These are phyloP conservation scores for Drosophila barbarae DNA, from an alignment of 2,888 invertebrate genomes.

Conservation along the genomic window DNA sequence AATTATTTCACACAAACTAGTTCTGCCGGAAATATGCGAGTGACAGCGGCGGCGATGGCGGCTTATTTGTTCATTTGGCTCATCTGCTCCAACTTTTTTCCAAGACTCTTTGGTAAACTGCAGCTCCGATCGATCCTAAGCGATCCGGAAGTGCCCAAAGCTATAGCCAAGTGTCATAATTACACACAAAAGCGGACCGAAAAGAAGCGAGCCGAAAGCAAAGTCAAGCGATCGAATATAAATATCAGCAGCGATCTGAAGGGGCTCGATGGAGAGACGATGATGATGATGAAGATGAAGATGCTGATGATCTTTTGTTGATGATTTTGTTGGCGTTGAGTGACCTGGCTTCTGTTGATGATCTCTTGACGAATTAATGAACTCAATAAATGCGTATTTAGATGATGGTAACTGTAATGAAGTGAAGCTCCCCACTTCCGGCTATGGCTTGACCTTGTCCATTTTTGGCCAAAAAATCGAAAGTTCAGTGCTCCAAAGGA, in stretches of 20 bases:
- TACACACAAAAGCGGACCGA: constrained; percentile 51
- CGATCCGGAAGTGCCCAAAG: constrained; percentile 57
- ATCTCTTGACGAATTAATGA: constrained; percentile 66
- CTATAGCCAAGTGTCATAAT: constrained; percentile 63
- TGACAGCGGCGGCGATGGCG: constrained; percentile 22
- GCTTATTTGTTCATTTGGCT: constrained; percentile 28
- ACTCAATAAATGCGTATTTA: constrained; percentile 48
- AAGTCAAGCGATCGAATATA: constrained; percentile 29
- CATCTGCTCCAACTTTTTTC: constrained; percentile 9
- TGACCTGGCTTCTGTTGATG: constrained; percentile 62
- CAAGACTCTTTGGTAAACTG: constrained; percentile 11
- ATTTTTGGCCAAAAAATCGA: constrained; percentile 34
- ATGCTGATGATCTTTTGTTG: constrained; percentile 13
- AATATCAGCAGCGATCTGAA: constrained; percentile 23
- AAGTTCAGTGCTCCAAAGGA: constrained; percentile 54
- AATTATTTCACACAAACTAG: constrained; percentile 46
- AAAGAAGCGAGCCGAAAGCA: constrained; percentile 32
- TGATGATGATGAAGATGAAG: background rate
- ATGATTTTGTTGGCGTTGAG: constrained; percentile 16
- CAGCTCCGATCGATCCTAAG: constrained; percentile 21
- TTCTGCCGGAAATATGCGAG: constrained; percentile 55
- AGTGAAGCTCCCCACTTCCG: constrained; percentile 28
- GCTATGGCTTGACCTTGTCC: constrained; percentile 27
- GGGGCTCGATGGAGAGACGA: constrained; percentile 11
- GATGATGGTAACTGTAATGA: constrained; percentile 41